A percentile compares a stretch with the other conserved stretches of the same genome.
phyloP scores from a whole-genome alignment of 92 coral and sea anemone species.

The Parazoanthus darwini region DNA sequence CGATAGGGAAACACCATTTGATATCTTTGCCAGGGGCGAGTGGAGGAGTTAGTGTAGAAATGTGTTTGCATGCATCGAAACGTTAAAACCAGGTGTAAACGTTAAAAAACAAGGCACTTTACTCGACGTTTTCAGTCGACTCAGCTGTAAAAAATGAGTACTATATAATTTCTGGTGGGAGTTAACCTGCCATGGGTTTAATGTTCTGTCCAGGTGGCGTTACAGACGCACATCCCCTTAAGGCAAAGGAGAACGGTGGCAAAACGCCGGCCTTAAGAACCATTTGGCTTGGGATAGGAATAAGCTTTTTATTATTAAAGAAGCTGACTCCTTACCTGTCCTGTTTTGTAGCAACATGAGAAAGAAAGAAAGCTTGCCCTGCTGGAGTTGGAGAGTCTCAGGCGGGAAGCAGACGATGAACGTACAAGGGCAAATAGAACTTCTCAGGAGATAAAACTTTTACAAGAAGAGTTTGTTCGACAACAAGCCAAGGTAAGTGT shows the following conservation, averaged over 20 bases:
- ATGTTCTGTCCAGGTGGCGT: not conserved
- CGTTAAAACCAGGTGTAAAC: no score
- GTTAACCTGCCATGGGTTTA: not conserved
- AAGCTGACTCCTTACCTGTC: not conserved
- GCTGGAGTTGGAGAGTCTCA: conserved; percentile 51
- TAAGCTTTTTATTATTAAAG: not conserved
- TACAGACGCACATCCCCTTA: not conserved
- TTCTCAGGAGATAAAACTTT: conserved; percentile 49
- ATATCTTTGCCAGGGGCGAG: no score
- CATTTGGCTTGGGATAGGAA: not conserved
- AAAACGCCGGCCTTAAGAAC: not conserved
- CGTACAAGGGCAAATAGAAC: conserved; percentile 54
- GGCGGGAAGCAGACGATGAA: conserved; percentile 59
- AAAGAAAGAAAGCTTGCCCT: conserved; percentile 44
- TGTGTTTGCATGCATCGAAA: no score
- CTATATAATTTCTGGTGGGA: not conserved
- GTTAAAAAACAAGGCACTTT: not conserved
- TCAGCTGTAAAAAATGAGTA: not conserved
- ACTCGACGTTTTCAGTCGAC: not conserved
- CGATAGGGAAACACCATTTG: no score
- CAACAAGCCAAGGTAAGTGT: conserved; percentile 48
- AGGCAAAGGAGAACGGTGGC: no score
- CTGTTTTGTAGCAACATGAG: conserved; percentile 49
- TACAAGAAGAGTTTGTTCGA: conserved; percentile 46
- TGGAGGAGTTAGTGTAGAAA: no score